These are phyloP conservation scores for Drosophila repleta DNA, from an alignment of 1,140 invertebrate species.

Conservation along the genomic window DNA sequence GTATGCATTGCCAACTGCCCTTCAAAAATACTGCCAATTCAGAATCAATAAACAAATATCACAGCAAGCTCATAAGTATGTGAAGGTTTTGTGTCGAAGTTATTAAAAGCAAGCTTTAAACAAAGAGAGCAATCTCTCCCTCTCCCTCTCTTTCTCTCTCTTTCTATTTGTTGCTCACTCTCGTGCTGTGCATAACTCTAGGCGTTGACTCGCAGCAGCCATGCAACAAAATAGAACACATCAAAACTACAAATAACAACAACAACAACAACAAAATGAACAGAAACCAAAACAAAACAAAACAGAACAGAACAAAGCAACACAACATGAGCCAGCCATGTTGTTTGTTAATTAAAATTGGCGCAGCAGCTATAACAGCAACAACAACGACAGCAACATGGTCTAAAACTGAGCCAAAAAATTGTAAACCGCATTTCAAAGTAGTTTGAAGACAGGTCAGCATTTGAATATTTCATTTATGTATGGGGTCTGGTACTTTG, in stretches of 20 bases:
- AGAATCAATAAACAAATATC: too few relatives aligned
- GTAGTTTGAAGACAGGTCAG: conserved; percentile 22
- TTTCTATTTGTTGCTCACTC: too few relatives aligned
- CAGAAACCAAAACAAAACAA: too few relatives aligned
- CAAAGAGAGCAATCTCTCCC: too few relatives aligned
- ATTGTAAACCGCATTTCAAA: conserved; percentile 27
- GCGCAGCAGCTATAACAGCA: conserved; percentile 44
- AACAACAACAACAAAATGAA: conserved; percentile 6
- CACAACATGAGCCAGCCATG: conserved; percentile 67
- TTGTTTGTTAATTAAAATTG: conserved; percentile 80
- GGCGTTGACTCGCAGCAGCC: neutral
- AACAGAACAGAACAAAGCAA: conserved; percentile 31
- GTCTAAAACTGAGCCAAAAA: conserved; percentile 13
- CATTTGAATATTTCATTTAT: conserved; percentile 38
- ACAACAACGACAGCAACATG: conserved; percentile 35
- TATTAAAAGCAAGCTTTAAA: neutral
- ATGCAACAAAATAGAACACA: conserved; percentile 48
- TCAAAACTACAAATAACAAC: conserved; percentile 52
- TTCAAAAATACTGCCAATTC: too few relatives aligned
- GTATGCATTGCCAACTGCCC: too few relatives aligned
- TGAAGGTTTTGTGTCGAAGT: neutral
- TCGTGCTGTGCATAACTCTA: neutral
- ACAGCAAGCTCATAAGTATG: neutral
- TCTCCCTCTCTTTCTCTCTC: too few relatives aligned
- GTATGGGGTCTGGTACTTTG: conserved; percentile 8